These are phyloP conservation scores for Volucella bombylans DNA, from an alignment of 2,888 invertebrate genomes.

Conservation along the genomic window DNA sequence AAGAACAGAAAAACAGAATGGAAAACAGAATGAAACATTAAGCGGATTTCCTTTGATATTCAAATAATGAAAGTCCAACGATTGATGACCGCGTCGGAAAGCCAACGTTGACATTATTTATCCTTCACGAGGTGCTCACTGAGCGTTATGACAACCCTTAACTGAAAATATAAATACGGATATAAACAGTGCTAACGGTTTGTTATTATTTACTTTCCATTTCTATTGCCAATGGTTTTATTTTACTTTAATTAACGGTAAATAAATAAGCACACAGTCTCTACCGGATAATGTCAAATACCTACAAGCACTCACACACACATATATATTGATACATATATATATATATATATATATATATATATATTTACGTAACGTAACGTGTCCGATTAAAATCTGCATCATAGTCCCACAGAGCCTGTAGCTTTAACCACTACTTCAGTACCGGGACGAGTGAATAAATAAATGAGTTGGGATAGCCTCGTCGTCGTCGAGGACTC, in stretches of 20 bases:
- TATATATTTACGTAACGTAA: no score
- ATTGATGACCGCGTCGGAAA: constrained; percentile 26
- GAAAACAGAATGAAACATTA: background rate
- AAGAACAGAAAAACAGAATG: background rate
- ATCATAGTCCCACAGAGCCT: constrained; percentile 32
- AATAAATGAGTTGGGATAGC: constrained; percentile 9
- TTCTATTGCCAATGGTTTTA: constrained; percentile 65
- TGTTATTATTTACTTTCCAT: constrained; percentile 69
- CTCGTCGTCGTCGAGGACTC: no score
- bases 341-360: background rate
- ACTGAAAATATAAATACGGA: constrained; percentile 31
- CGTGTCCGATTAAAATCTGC: background rate
- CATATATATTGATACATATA: background rate
- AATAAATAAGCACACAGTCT: constrained; percentile 63
- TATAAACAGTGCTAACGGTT: constrained; percentile 16
- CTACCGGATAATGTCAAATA: constrained; percentile 8
- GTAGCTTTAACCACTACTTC: constrained; percentile 33
- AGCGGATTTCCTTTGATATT: constrained; percentile 39
- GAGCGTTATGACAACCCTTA: constrained; percentile 46
- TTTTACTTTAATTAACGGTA: constrained; percentile 70
- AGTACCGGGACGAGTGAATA: constrained; percentile 37
- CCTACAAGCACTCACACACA: background rate
- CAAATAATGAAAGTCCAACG: constrained; percentile 41
- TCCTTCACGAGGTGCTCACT: constrained; percentile 46
- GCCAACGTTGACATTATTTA: constrained; percentile 43